Evolutionary conservation across 2,797 vertebrate genomes (phyloP), one percentile per base, ranked within the genome.

Genomic region (Threskiornis aethiopicus): DNA sequence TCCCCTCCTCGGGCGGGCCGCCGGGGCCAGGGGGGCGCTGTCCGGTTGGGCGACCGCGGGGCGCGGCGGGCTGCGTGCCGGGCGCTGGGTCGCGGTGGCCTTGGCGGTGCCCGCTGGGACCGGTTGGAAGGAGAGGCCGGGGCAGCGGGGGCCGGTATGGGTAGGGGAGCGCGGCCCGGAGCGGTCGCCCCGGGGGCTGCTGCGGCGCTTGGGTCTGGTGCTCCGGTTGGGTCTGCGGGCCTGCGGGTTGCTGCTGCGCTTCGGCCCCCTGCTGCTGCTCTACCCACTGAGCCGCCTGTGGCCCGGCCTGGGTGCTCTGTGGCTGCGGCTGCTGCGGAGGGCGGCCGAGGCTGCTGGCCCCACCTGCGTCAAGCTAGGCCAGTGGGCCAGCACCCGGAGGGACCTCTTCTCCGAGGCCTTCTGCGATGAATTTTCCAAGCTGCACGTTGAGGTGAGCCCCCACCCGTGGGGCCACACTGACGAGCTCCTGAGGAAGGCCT

Each of bases 321-420:
- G 99, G 99, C 96, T 99, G 89, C 96, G 97, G 4, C 98, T 98
- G 73, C 98, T 99, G 84, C 98, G 99, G 73, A 99, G 98, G 98
- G 98, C 99, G 59, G 99, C 99, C 0, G 99, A 99, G 94, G 98
- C 98, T 1, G 99, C 99, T 0, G 99, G 99, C 16, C 99, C 99
- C 5, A 98, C 99, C 1, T 99, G 99, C 65, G 98, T 99, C 86
- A 99, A 99, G 85, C 97, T 99, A 89, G 99, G 99, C 5, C 99
- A 99, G 96, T 99, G 99, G 99, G 99, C 99, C 93, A 99, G 99
- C 98, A 99, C 99, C 33, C 98, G 99, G 18, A 98, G 98, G 21
- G 99, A 99, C 95, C 98, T 99, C 87, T 99, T 99, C 96, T 98
- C 99, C 0, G 98, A 96, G 66, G 98, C 98, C 64, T 99, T 99